phyloP scores from a whole-genome alignment of 2,113 vertebrate species.

The Oncorhynchus tshawytscha region DNA sequence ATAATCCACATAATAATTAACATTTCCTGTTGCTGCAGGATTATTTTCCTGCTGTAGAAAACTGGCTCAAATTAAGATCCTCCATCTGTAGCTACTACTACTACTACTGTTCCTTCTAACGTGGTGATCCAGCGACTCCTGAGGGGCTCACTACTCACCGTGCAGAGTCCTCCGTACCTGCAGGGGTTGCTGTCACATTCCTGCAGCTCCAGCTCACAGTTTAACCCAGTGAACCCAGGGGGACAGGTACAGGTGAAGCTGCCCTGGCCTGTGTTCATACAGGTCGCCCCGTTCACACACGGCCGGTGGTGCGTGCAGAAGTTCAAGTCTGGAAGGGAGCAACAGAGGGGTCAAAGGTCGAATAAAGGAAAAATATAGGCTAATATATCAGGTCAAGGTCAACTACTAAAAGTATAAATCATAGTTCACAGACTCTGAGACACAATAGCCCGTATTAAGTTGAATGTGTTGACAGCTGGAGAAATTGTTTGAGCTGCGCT shows the following conservation, averaged over 20 bases:
- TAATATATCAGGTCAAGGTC: background rate
- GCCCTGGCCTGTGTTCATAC: slow-evolving; percentile 95
- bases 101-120: too few relatives aligned
- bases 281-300: slow-evolving; percentile 92
- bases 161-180: slow-evolving; percentile 88
- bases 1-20: too few relatives aligned
- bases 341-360: slow-evolving; percentile 8
- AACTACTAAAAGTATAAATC: too few relatives aligned
- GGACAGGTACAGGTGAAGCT: slow-evolving; percentile 94
- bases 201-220: slow-evolving; percentile 91
- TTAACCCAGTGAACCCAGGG: slow-evolving; percentile 86
- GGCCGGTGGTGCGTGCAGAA: slow-evolving; percentile 98
- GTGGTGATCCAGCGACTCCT: too few relatives aligned
- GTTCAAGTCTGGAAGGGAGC: slow-evolving; percentile 85
- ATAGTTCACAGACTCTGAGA: too few relatives aligned
- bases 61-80: too few relatives aligned
- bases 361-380: background rate
- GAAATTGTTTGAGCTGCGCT: too few relatives aligned
- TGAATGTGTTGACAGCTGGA: too few relatives aligned
- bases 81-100: too few relatives aligned
- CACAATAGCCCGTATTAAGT: too few relatives aligned
- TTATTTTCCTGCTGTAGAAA: too few relatives aligned
- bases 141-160: slow-evolving; percentile 70
- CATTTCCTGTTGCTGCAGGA: too few relatives aligned
- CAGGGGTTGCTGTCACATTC: slow-evolving; percentile 96